Percentiles rank a stretch among this genome's conserved stretches.
Conservation (phyloP, 2,888 invertebrate genomes). For the Lycaena phlaeas region DNA sequence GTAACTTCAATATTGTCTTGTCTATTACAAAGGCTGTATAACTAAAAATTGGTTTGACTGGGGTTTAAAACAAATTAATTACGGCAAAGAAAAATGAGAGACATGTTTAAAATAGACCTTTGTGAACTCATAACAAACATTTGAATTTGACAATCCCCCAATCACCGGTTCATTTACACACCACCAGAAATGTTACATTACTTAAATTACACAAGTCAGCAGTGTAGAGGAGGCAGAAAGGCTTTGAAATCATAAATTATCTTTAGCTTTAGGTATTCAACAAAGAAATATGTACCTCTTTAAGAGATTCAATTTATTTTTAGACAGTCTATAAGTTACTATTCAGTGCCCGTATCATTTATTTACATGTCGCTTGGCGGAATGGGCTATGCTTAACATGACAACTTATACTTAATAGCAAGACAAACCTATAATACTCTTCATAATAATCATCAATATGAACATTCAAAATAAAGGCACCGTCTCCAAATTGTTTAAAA, state of each 20-base stretch:
- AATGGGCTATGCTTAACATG: conserved; percentile 6
- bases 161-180: conserved; percentile 7
- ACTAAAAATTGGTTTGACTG: too few species aligned
- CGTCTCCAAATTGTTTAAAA: not conserved
- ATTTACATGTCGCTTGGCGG: conserved; percentile 55
- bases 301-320: conserved; percentile 55
- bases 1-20: too few species aligned
- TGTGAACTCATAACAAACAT: too few species aligned
- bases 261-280: conserved; percentile 1
- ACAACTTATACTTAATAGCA: not conserved
- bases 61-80: too few species aligned
- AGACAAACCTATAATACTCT: not conserved
- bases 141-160: too few species aligned
- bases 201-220: conserved; percentile 6
- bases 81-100: too few species aligned
- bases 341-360: conserved; percentile 42
- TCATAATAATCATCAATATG: not conserved
- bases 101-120: too few species aligned
- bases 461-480: conserved; percentile 4
- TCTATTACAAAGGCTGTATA: too few species aligned
- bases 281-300: conserved; percentile 36
- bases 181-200: conserved; percentile 12
- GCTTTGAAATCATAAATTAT: conserved; percentile 5
- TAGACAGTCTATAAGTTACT: conserved; percentile 60
- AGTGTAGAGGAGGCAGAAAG: not conserved